phyloP scores from a whole-genome alignment of 1,140 invertebrate genomes.

The Kradibia gibbosae region DNA sequence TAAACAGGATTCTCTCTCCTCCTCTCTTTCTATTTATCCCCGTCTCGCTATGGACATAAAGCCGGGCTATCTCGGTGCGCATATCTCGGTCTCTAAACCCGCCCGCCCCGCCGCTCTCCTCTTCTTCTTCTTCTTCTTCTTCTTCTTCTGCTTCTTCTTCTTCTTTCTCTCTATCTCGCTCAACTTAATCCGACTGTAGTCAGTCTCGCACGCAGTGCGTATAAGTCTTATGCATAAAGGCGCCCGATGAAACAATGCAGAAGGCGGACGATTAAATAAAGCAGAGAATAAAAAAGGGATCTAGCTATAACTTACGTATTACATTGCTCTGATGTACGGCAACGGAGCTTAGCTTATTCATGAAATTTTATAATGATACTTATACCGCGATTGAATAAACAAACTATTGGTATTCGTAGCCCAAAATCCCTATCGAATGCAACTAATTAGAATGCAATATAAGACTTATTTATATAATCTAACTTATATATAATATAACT shows the following conservation, averaged over 20 bases:
- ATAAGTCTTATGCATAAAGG: slow-evolving; percentile 11
- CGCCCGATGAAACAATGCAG: not conserved
- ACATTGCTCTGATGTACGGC: not conserved
- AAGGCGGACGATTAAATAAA: not conserved
- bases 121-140: slow-evolving; percentile 58
- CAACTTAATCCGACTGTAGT: slow-evolving; percentile 65
- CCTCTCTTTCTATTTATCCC: slow-evolving; percentile 57
- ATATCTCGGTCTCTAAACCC: too few species aligned
- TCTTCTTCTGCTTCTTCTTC: too few species aligned
- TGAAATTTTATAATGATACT: too few species aligned
- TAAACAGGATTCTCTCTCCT: slow-evolving; percentile 65
- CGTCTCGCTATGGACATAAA: slow-evolving; percentile 68
- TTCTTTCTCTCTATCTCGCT: slow-evolving; percentile 54
- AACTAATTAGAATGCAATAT: too few species aligned
- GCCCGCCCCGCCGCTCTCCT: too few species aligned
- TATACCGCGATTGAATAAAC: too few species aligned
- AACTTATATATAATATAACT: too few species aligned
- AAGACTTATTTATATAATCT: too few species aligned
- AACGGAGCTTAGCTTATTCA: not conserved
- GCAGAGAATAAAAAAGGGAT: not conserved
- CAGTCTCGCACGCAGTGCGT: slow-evolving; percentile 24
- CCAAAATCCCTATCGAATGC: too few species aligned
- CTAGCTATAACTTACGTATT: not conserved
- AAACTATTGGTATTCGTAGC: too few species aligned
- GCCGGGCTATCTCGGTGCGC: slow-evolving; percentile 67